Base-by-base conservation (phyloP, 2,888 invertebrate species). In the Leucania comma region DNA sequence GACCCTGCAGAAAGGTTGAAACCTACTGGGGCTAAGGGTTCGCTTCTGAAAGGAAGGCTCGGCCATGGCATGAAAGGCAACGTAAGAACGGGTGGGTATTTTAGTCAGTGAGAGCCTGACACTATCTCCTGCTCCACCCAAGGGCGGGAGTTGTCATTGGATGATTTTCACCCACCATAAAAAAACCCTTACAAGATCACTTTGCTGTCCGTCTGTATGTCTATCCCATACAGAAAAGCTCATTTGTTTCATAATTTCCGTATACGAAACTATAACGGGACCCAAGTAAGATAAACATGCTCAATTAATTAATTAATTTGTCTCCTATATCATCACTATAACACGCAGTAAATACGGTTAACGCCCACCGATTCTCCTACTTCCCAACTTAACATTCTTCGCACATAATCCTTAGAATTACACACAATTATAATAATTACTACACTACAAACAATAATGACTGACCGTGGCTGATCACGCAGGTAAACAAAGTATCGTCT, bases 401-500 rank as follows among this genome's bases (percentile, higher is more conserved):
- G 42, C 69, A 0, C 46, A 3, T 61, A 66, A 75, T 75, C 32
- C 51, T 24, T 2, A 46, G 24, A 20, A 81, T 58, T 42, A 80
- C 35, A n/a, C 26, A 29, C 22, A 57, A 42, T 57, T 64, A 62
- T 68, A 38, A 69, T 63, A 60, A 81, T 29, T 24, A 62, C 32
- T 38, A 35, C 35, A 54, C n/a, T 56, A 51, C 17, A 26, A 24
- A 57, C 61, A 58, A 62, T 76, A 68, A 59, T 76, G 50, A 76
- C 32, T 32, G 58, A 53, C 61, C 54, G 57, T 61, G 42, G 12
- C 59, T 80, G 32, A 76, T 62, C 32, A 46, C 68, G 12, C 54
- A 81, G 59, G 59, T 81, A 77, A 59, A 69, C 78, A 69, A 69
- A 77, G 57, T 57, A 75, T 69, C 54, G 51, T 69, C 46, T 81